phyloP scores from a whole-genome alignment of 2,113 vertebrate genomes.

The Lycaon pictus region DNA sequence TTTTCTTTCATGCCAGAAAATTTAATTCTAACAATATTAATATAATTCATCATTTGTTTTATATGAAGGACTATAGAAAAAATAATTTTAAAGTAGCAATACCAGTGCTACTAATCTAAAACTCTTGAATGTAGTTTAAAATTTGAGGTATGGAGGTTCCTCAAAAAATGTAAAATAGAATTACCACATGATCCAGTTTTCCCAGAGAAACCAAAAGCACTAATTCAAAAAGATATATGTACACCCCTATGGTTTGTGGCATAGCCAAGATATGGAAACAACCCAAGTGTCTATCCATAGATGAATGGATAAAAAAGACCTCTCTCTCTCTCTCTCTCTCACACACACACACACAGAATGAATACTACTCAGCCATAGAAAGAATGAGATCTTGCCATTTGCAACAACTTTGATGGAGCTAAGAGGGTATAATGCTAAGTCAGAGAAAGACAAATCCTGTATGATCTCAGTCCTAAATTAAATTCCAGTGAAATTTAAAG shows the following conservation, averaged over 20 bases:
- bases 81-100: slow-evolving; percentile 2
- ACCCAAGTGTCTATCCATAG: neutral
- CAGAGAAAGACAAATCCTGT: neutral
- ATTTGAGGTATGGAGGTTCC: neutral
- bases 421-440: neutral
- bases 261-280: neutral
- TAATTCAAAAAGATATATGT: neutral
- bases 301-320: neutral
- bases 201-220: neutral
- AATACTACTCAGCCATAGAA: neutral
- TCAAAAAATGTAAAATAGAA: neutral
- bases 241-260: neutral
- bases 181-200: neutral
- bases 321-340: no score
- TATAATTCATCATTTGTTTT: slow-evolving; percentile 27
- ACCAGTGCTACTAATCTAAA: slow-evolving; percentile 24
- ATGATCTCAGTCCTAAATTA: neutral
- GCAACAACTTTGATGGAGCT: neutral
- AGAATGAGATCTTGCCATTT: neutral
- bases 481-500: neutral
- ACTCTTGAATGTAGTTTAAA: neutral
- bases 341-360: neutral
- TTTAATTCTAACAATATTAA: slow-evolving; percentile 6
- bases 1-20: neutral
- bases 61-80: neutral